phyloP scores from a whole-genome alignment of 92 coral and sea anemone species.

The Porites cylindrica region DNA sequence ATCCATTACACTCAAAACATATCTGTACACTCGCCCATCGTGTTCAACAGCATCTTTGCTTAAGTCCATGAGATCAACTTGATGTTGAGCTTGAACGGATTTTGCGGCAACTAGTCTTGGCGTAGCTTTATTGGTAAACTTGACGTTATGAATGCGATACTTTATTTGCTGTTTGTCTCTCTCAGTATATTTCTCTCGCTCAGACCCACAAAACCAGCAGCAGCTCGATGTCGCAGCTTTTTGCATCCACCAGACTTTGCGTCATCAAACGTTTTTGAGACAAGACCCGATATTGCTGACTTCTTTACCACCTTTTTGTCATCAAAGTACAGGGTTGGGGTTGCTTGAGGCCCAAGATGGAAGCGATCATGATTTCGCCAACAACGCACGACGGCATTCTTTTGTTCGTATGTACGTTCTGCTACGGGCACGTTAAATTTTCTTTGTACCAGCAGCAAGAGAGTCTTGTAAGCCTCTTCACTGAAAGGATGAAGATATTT shows the following conservation, averaged over 20 bases:
- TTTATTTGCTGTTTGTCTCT: slow-evolving; percentile 29
- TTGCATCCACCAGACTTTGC: background rate
- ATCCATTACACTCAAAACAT: slow-evolving; percentile 36
- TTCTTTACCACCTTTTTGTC: slow-evolving; percentile 6
- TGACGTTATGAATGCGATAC: slow-evolving; percentile 35
- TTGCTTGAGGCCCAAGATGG: too few relatives aligned
- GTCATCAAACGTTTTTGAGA: background rate
- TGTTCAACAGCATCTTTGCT: slow-evolving; percentile 31
- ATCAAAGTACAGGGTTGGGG: background rate
- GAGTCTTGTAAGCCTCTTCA: background rate
- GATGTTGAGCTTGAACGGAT: slow-evolving; percentile 31
- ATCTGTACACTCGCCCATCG: slow-evolving; percentile 30
- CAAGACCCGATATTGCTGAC: slow-evolving; percentile 1
- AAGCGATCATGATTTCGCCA: too few relatives aligned
- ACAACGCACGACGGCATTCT: too few relatives aligned
- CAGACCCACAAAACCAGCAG: background rate
- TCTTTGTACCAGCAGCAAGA: background rate
- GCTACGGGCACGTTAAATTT: too few relatives aligned
- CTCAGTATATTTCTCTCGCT: slow-evolving; percentile 49
- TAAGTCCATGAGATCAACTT: slow-evolving; percentile 40
- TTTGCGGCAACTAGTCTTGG: slow-evolving; percentile 34
- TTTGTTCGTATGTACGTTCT: too few relatives aligned
- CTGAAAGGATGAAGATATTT: too few relatives aligned
- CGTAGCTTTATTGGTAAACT: slow-evolving; percentile 47
- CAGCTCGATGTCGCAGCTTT: too few relatives aligned